Percentiles rank a stretch among this genome's conserved stretches.
These are phyloP conservation scores for Amblyornis subalaris DNA, from an alignment of 2,113 vertebrate genomes.

Conservation along the genomic window DNA sequence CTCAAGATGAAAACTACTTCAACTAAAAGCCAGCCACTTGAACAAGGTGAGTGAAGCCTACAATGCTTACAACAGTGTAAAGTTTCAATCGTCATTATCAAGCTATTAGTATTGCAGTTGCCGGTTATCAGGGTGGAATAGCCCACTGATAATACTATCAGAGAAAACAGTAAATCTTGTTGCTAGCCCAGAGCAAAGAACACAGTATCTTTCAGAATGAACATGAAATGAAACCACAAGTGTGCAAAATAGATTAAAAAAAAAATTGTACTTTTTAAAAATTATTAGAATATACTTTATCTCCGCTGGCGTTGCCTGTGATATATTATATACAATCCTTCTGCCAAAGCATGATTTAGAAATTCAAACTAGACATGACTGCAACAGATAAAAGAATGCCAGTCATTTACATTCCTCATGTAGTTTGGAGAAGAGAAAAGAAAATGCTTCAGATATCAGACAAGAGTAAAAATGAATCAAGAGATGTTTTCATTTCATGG, in stretches of 20 bases:
- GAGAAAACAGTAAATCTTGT: slow-evolving; percentile 7
- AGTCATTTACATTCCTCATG: neutral
- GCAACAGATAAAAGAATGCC: neutral
- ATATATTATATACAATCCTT: neutral
- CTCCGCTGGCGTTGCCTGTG: neutral
- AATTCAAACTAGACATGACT: neutral
- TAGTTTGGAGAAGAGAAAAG: neutral
- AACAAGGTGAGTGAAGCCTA: slow-evolving; percentile 89
- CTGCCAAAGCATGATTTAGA: neutral
- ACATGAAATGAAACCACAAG: slow-evolving; percentile 32
- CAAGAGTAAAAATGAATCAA: neutral
- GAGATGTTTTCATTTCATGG: slow-evolving; percentile 30
- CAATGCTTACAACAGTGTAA: slow-evolving; percentile 29
- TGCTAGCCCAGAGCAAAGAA: slow-evolving; percentile 4
- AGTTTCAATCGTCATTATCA: slow-evolving; percentile 50
- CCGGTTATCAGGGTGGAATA: slow-evolving; percentile 77
- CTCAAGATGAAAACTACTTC: slow-evolving; percentile 97
- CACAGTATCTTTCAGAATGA: neutral
- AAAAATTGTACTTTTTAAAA: slow-evolving; percentile 2
- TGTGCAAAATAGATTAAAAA: neutral
- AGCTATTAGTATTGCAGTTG: slow-evolving; percentile 48
- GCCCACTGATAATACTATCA: slow-evolving; percentile 61
- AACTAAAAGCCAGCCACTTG: slow-evolving; percentile 89
- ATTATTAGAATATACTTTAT: neutral
- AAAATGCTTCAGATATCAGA: neutral